These are phyloP conservation scores for Phymastichus coffea DNA, from an alignment of 1,140 invertebrate species.

Conservation along the genomic window DNA sequence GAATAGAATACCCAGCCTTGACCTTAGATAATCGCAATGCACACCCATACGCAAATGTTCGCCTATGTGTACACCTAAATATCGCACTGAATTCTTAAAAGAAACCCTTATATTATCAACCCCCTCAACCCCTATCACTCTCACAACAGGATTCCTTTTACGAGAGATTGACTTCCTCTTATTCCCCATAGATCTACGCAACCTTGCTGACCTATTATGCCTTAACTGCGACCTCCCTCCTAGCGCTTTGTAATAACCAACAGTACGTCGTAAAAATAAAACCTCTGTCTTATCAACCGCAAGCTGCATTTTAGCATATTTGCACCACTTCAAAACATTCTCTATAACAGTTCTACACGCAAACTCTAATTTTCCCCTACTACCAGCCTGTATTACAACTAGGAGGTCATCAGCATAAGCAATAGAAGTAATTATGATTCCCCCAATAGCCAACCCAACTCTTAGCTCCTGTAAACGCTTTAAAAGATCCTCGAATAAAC, in stretches of 20 bases:
- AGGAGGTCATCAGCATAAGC: background rate
- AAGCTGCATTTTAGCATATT: background rate
- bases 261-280: background rate
- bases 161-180: background rate
- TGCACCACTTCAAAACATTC: background rate
- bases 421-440: background rate
- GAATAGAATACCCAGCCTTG: background rate
- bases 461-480: background rate
- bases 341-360: background rate
- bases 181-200: background rate
- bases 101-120: background rate
- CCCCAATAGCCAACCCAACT: no score
- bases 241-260: background rate
- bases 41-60: background rate
- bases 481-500: background rate
- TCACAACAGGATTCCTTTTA: background rate
- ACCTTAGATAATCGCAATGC: background rate
- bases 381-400: background rate
- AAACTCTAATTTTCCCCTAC: background rate
- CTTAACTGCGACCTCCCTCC: no score
- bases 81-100: background rate
- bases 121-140: background rate
- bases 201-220: no score
- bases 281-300: background rate
- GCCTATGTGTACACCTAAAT: background rate